phyloP scores from a whole-genome alignment of 2,797 vertebrate species.

The Propithecus deckenii region DNA sequence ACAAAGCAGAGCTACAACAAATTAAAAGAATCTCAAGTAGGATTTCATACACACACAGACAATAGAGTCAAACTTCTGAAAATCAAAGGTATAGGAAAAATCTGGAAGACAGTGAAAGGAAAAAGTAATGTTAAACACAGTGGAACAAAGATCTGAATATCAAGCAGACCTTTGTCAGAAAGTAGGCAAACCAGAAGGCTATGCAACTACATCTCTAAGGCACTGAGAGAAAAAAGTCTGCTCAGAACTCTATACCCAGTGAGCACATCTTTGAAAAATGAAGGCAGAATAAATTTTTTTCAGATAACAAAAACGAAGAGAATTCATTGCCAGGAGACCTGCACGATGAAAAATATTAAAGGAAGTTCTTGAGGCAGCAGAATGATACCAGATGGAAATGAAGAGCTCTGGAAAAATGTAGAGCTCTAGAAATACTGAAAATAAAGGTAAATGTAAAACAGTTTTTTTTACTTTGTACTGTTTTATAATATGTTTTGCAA shows the following conservation, averaged over 20 bases:
- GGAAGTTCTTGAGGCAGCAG: not conserved
- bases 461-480: not conserved
- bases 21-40: not conserved
- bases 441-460: not conserved
- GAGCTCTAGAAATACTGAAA: not conserved
- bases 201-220: not conserved
- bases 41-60: not conserved
- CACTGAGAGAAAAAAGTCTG: not conserved
- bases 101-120: not conserved
- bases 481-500: not conserved
- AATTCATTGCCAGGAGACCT: not conserved
- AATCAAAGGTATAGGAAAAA: not conserved
- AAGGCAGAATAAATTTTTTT: not conserved
- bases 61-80: not conserved
- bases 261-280: not conserved
- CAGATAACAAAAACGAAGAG: not conserved
- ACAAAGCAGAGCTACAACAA: not conserved
- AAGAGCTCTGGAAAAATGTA: not conserved
- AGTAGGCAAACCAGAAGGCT: not conserved
- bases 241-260: not conserved
- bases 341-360: not conserved
- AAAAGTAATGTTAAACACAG: not conserved
- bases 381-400: not conserved
- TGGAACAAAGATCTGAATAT: not conserved
- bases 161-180: not conserved